A percentile compares a stretch with the other conserved stretches of the same genome.
These are phyloP conservation scores for Magallana gigas DNA, from an alignment of 1,140 invertebrate genomes.

Conservation along the genomic window DNA sequence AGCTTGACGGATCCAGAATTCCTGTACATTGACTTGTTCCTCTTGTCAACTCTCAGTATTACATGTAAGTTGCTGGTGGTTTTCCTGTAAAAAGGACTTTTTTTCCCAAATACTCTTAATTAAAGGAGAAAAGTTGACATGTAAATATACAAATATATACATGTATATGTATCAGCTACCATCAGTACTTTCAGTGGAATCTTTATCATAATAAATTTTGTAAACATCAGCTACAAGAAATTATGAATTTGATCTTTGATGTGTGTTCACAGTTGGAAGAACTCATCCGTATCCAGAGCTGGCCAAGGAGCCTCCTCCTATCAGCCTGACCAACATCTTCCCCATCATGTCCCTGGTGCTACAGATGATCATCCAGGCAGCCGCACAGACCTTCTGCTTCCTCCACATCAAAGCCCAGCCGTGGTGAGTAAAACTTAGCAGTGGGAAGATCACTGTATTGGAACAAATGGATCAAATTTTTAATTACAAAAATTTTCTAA, in stretches of 20 bases:
- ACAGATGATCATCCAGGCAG: conserved; percentile 86
- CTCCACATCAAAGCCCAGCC: conserved; percentile 83
- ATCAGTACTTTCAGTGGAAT: no score
- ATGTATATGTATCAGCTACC: no score
- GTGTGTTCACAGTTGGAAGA: conserved; percentile 79
- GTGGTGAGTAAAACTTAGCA: conserved; percentile 81
- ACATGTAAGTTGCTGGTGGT: conserved; percentile 77
- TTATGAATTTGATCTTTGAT: neutral
- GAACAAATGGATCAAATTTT: neutral
- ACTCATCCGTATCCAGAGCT: conserved; percentile 83
- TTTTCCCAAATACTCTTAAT: no score
- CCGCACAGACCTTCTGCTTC: conserved; percentile 85
- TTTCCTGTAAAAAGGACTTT: no score
- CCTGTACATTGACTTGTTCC: conserved; percentile 83
- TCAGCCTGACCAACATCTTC: conserved; percentile 82
- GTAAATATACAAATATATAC: no score
- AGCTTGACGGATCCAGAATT: conserved; percentile 83
- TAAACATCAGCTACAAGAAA: no score
- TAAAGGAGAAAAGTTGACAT: no score
- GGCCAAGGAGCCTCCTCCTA: conserved; percentile 84
- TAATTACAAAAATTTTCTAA: no score
- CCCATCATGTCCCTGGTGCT: conserved; percentile 81
- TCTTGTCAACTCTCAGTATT: conserved; percentile 82
- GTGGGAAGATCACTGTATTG: neutral
- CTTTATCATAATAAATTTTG: no score